Evolutionary conservation across 1,140 invertebrate species (phyloP).

Genomic region (Alviniconcha marisindica): DNA sequence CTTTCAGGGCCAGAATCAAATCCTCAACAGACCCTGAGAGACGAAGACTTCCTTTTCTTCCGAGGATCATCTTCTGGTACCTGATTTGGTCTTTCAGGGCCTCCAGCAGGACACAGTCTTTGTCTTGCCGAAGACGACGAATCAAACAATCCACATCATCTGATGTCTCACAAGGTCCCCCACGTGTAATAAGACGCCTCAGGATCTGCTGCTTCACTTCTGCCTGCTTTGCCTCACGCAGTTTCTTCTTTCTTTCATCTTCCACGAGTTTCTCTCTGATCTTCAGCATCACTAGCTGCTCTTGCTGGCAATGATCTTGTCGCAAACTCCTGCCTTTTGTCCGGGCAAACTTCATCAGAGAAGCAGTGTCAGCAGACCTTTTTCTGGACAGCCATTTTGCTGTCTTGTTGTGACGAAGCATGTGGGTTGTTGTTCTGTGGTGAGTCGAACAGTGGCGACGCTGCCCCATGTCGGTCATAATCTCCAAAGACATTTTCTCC

Average conservation of each 20-base stretch:
- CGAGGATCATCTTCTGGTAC: neutral
- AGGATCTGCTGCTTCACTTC: neutral
- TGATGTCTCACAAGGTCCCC: neutral
- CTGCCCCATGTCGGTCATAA: neutral
- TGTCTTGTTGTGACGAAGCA: conserved; percentile 14
- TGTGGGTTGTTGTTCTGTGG: neutral
- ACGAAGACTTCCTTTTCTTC: neutral
- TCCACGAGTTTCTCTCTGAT: neutral
- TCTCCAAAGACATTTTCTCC: conserved; percentile 12
- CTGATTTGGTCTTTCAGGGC: neutral
- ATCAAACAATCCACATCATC: neutral
- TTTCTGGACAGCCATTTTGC: neutral
- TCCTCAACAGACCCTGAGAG: neutral
- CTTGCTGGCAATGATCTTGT: neutral
- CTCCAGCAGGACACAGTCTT: too few relatives aligned
- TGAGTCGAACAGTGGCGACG: neutral
- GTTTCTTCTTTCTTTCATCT: neutral
- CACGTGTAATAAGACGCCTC: neutral
- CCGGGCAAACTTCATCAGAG: neutral
- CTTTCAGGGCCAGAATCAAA: neutral
- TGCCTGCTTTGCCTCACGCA: neutral
- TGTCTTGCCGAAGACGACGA: neutral
- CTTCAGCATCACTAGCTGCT: neutral
- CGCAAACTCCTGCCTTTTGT: neutral
- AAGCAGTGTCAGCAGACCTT: neutral